These are phyloP conservation scores for Vidua chalybeata DNA, from an alignment of 2,113 vertebrate genomes.

Conservation along the genomic window DNA sequence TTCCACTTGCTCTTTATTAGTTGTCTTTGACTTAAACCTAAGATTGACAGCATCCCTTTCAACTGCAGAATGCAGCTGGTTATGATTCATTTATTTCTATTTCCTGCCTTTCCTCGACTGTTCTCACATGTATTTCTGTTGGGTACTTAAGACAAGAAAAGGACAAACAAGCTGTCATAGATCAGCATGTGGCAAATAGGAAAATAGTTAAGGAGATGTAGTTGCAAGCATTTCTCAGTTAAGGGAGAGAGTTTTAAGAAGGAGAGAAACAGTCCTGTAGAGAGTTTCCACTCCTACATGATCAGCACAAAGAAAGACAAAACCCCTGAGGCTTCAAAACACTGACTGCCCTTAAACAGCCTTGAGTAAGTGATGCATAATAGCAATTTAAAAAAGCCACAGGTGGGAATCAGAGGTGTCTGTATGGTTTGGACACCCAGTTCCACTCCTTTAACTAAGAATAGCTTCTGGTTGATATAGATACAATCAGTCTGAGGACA, in stretches of 20 bases:
- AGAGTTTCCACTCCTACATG: neutral
- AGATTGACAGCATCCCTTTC: slow-evolving; percentile 22
- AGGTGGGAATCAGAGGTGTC: neutral
- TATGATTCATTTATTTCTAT: slow-evolving; percentile 45
- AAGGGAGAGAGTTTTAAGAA: neutral
- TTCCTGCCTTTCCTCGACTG: slow-evolving; percentile 25
- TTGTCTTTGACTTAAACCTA: slow-evolving; percentile 19
- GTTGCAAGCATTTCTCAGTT: neutral
- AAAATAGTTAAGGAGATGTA: neutral
- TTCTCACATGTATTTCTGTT: slow-evolving; percentile 26
- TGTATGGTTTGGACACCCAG: neutral
- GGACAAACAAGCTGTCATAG: neutral
- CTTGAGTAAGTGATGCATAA: neutral
- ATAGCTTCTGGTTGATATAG: neutral
- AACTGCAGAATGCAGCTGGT: slow-evolving; percentile 30
- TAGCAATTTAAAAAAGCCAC: neutral
- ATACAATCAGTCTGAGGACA: neutral
- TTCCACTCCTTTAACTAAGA: neutral
- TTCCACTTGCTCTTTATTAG: neutral
- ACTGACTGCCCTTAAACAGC: neutral
- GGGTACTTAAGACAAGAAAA: neutral
- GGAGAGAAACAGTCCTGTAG: neutral
- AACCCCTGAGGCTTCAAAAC: neutral
- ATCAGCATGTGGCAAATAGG: neutral
- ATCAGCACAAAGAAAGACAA: neutral